These are phyloP conservation scores for Druon quercuslanigerum DNA, from an alignment of 1,140 invertebrate species.

Conservation along the genomic window DNA sequence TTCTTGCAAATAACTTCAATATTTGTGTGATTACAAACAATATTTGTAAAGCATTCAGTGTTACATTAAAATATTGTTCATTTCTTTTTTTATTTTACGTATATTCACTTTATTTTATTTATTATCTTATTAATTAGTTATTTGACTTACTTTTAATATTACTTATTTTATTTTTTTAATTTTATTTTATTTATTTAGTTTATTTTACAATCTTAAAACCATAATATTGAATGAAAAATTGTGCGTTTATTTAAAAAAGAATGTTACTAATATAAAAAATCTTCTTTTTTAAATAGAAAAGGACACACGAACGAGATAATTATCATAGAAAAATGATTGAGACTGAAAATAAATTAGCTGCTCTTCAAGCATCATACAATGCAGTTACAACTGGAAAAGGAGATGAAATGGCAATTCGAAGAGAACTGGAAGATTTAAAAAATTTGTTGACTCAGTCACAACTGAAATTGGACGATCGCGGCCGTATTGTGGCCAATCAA, in stretches of 20 bases:
- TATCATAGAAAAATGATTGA: slow-evolving; percentile 60
- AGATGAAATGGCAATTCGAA: slow-evolving; percentile 48
- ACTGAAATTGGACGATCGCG: slow-evolving; percentile 60
- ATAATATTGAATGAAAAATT: not conserved
- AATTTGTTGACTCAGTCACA: slow-evolving; percentile 58
- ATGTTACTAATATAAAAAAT: slow-evolving; percentile 31
- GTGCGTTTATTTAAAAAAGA: not conserved
- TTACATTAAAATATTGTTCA: too few species aligned
- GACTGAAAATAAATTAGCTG: slow-evolving; percentile 57
- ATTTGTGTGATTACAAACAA: too few species aligned
- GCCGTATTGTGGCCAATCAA: slow-evolving; percentile 75
- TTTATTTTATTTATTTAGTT: too few species aligned
- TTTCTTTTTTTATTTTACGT: too few species aligned
- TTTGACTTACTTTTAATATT: too few species aligned
- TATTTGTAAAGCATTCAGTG: too few species aligned
- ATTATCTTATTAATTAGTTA: too few species aligned
- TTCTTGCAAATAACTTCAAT: too few species aligned
- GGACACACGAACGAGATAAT: slow-evolving; percentile 59
- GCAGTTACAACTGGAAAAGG: slow-evolving; percentile 39
- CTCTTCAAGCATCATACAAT: slow-evolving; percentile 46
- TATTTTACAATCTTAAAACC: not conserved
- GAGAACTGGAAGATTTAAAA: slow-evolving; percentile 63
- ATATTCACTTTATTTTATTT: too few species aligned
- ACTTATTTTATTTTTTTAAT: too few species aligned
- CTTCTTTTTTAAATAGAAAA: slow-evolving; percentile 53